phyloP scores from a whole-genome alignment of 2,888 invertebrate genomes.

The Eupithecia vulgata region DNA sequence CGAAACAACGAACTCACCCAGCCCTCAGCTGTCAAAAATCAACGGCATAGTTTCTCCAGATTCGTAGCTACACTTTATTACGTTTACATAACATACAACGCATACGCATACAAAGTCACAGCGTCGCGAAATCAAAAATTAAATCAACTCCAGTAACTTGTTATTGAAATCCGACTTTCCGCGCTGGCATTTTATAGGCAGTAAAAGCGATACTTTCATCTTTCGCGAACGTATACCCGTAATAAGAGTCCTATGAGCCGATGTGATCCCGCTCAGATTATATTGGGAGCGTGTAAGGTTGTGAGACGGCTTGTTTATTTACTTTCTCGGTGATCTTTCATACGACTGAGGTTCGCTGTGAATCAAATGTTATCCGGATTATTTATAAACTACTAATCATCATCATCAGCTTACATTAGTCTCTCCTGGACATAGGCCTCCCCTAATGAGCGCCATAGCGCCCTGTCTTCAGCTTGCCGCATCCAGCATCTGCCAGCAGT shows the following conservation, averaged over 20 bases:
- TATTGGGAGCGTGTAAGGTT: constrained; percentile 72
- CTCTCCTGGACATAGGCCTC: no score
- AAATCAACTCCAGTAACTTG: constrained; percentile 53
- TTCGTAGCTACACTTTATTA: not conserved
- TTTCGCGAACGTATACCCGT: constrained; percentile 51
- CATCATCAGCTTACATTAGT: no score
- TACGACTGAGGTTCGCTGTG: constrained; percentile 10
- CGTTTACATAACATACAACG: constrained; percentile 13
- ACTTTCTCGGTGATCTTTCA: constrained; percentile 68
- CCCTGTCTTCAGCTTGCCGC: no score
- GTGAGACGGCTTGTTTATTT: constrained; percentile 76
- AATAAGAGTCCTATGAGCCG: constrained; percentile 46
- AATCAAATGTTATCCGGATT: not conserved
- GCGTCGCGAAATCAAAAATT: constrained; percentile 39
- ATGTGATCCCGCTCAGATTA: constrained; percentile 65
- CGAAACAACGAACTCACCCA: not conserved
- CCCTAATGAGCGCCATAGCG: no score
- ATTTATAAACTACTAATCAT: no score
- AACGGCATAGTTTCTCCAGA: not conserved
- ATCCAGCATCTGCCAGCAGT: no score
- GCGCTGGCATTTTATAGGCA: constrained; percentile 54
- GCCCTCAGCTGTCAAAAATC: not conserved
- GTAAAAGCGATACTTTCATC: constrained; percentile 58
- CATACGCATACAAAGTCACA: not conserved
- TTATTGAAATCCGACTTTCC: constrained; percentile 53